Base-by-base conservation (phyloP, 2,888 invertebrate species). In the Erebia ligea region DNA sequence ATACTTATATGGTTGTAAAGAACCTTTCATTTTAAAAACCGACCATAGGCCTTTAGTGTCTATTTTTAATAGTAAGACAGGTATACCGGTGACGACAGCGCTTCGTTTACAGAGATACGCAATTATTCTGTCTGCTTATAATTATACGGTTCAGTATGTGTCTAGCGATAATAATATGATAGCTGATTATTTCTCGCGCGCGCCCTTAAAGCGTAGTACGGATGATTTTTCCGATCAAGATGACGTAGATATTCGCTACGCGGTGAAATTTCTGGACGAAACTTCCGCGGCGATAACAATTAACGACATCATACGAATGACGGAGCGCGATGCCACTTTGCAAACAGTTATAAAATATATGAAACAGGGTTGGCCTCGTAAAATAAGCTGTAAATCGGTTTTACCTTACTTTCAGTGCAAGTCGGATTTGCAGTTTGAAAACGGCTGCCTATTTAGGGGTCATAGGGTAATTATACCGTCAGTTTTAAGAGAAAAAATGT, bases 391-490 rank as follows among this genome's bases (percentile, higher is more conserved):
- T 63, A 21, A 25, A 42, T 48, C 19, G 19, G 15, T 62, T 11
- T 48, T 62, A 15, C 76, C 77, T 1, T 78, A 70, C 68, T 76
- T 76, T 59, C 48, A 73, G 1, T 76, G 77, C 62, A 74, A 72
- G 61, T 42, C 67, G 1, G 76, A 78, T 57, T 67, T 78, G 54
- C 66, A 75, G 58, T 8, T 67, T 19, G 52, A 67, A n/a, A 61
- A 66, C 13, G 66, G 66, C 6, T 42, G 34, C 11, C 25, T 56
- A 21, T 66, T 56, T 10, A 40, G 74, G 4, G 77, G 77, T 15
- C 68, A 76, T 68, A 64, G 69, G n/a, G 45, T 76, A 0, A 69
- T 78, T 0, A 71, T 76, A 11, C 76, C 76, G 2, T 1, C 50
- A 1, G 9, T 21, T 1, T 70, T 69, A 5, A 34, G 68, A 17